Conservation (phyloP, 2,888 invertebrate species). For the Bellardia pandia region DNA sequence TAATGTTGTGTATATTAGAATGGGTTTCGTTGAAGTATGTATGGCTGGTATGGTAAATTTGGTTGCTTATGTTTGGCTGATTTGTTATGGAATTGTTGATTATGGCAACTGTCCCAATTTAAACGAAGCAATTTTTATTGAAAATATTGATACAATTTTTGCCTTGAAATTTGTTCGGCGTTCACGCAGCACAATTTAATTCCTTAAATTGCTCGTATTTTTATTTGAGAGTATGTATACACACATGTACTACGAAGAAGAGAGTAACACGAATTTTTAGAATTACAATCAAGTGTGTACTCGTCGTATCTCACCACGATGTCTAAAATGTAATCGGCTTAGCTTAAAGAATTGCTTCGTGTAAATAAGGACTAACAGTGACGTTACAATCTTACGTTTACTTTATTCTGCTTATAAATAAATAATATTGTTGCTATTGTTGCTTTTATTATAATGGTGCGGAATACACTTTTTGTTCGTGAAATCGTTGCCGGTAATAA, state of each 20-base stretch:
- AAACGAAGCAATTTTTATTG: no score
- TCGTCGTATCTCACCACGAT: no score
- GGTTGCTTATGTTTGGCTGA: constrained; percentile 29
- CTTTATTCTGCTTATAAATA: constrained; percentile 10
- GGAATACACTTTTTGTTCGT: constrained; percentile 24
- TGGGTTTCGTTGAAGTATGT: neutral
- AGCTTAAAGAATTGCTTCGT: no score
- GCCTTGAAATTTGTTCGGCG: no score
- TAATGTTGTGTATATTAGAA: neutral
- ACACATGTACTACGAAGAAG: no score
- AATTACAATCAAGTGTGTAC: no score
- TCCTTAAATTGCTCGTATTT: no score
- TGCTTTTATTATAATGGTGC: constrained; percentile 11
- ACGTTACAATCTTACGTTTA: constrained; percentile 54
- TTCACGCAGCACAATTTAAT: no score
- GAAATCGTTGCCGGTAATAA: constrained; percentile 55
- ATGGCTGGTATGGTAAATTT: constrained; percentile 1
- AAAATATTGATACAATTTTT: no score
- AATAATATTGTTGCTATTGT: neutral
- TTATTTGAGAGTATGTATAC: no score
- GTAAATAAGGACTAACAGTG: constrained; percentile 17
- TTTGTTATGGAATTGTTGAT: neutral
- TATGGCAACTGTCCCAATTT: constrained; percentile 13
- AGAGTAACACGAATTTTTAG: no score
- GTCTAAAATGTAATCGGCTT: no score